These are phyloP conservation scores for Salvelinus namaycush DNA, from an alignment of 2,113 vertebrate genomes.

Conservation along the genomic window DNA sequence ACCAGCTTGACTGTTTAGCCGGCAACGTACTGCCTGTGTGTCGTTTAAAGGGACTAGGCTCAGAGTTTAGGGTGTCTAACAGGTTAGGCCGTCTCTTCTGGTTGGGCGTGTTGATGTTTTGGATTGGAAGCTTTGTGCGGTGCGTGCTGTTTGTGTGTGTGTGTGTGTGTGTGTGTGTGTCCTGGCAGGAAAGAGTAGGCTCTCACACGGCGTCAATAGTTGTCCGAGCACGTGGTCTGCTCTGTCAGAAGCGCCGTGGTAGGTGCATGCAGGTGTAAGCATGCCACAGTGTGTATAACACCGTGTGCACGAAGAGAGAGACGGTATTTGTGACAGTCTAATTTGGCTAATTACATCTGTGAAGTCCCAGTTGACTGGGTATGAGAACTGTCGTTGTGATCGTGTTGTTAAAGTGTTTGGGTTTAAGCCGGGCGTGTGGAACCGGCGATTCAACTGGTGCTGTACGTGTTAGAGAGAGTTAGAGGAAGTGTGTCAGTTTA, in stretches of 20 bases:
- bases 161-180: slow-evolving; percentile 9
- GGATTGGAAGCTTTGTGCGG: slow-evolving; percentile 16
- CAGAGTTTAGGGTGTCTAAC: slow-evolving; percentile 35
- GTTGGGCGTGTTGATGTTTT: slow-evolving; percentile 56
- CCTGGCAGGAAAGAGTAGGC: slow-evolving; percentile 9
- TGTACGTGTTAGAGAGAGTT: background rate
- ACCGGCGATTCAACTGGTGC: background rate
- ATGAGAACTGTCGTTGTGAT: background rate
- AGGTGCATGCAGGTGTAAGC: slow-evolving; percentile 17
- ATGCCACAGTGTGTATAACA: background rate
- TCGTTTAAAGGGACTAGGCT: slow-evolving; percentile 62
- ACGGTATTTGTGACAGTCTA: background rate
- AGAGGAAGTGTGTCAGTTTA: background rate
- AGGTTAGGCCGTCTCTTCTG: slow-evolving; percentile 52
- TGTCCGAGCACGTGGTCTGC: slow-evolving; percentile 39
- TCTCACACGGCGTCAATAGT: slow-evolving; percentile 22
- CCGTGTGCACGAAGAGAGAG: background rate
- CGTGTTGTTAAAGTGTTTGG: background rate
- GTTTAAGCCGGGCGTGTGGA: slow-evolving; percentile 2
- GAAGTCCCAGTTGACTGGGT: background rate
- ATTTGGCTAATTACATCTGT: background rate
- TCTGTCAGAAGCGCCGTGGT: slow-evolving; percentile 24
- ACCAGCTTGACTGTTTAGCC: slow-evolving; percentile 6
- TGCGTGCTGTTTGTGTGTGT: slow-evolving; percentile 5
- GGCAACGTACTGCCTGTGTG: background rate